Evolutionary conservation across 2,113 vertebrate species (phyloP).

Genomic region (Struthidea cinerea): DNA sequence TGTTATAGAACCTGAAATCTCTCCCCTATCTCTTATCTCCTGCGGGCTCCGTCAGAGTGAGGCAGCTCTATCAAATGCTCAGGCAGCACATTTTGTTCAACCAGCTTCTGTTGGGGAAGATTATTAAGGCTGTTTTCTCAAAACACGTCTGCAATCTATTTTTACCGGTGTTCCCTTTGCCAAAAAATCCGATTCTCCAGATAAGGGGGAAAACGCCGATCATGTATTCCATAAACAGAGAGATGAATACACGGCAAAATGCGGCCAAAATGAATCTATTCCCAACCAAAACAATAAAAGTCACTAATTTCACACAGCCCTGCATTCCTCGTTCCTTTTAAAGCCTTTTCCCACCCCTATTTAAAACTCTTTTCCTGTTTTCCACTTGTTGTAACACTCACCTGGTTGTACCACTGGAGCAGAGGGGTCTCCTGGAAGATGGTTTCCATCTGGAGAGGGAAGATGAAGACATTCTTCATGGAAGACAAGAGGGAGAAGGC

Average conservation of each 20-base stretch:
- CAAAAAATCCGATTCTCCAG: not conserved
- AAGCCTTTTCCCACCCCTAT: rapidly evolving
- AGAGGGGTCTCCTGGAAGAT: constrained; percentile 75
- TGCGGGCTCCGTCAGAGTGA: rapidly evolving
- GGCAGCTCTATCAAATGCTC: not conserved
- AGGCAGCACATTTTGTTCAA: not conserved
- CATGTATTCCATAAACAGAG: not conserved
- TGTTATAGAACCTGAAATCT: not conserved
- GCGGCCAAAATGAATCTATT: not conserved
- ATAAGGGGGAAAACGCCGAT: not conserved
- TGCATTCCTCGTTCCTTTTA: not conserved
- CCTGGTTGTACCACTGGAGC: constrained; percentile 68
- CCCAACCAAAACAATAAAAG: not conserved
- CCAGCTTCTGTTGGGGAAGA: not conserved
- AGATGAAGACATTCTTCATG: constrained; percentile 74
- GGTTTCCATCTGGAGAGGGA: constrained; percentile 70
- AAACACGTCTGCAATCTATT: not conserved
- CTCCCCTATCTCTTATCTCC: not conserved
- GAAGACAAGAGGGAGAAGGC: constrained; percentile 67
- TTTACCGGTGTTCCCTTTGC: not conserved
- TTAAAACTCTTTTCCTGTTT: not conserved
- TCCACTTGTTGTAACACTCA: not conserved
- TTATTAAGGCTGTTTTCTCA: constrained; percentile 4
- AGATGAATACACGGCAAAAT: not conserved
- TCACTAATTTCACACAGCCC: not conserved